Evolutionary conservation across 2,113 vertebrate genomes (phyloP).

Genomic region (Rousettus leschenaultii): DNA sequence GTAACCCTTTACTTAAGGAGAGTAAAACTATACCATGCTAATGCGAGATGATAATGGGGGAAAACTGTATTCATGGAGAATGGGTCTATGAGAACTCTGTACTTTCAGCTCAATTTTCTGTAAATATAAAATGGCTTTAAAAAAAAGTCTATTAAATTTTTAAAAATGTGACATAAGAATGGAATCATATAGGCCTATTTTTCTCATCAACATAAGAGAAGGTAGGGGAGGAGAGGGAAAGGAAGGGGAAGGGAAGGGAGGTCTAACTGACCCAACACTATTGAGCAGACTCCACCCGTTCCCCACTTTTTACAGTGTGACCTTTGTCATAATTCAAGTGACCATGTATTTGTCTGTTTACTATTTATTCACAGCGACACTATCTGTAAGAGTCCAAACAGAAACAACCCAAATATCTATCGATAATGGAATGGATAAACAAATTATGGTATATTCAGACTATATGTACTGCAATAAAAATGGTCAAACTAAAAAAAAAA

Average conservation of each 20-base stretch:
- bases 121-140: neutral
- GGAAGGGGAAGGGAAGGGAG: neutral
- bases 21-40: too few species aligned
- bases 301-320: neutral
- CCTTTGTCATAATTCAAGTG: neutral
- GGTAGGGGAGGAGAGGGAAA: too few species aligned
- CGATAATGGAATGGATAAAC: neutral
- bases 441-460: neutral
- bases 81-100: too few species aligned
- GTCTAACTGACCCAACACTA: neutral
- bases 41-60: too few species aligned
- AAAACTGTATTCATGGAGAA: too few species aligned
- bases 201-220: neutral
- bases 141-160: too few species aligned
- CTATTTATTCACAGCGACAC: neutral
- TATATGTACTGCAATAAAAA: neutral
- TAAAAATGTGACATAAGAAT: neutral
- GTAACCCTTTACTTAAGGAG: neutral
- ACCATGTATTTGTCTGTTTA: neutral
- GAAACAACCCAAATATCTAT: neutral
- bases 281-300: neutral
- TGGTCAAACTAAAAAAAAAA: neutral
- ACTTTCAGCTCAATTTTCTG: neutral
- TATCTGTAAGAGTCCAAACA: neutral
- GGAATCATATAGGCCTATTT: neutral